These are phyloP conservation scores for Agrotis puta DNA, from an alignment of 2,888 invertebrate species.

Conservation along the genomic window DNA sequence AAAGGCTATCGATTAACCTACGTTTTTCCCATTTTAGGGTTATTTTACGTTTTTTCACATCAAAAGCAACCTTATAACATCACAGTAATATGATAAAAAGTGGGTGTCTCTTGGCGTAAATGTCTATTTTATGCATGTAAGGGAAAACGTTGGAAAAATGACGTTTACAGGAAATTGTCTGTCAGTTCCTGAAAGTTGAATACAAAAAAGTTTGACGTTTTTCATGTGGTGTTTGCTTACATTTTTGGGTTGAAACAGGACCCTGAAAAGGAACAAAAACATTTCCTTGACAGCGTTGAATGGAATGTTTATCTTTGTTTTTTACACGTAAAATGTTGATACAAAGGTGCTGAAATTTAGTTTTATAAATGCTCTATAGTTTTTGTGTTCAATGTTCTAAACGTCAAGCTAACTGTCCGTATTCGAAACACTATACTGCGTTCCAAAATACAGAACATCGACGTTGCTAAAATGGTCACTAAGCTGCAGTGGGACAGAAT, in stretches of 20 bases:
- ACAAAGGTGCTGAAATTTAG: not conserved
- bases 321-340: not conserved
- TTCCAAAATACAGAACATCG: too few species aligned
- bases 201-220: conserved; percentile 32
- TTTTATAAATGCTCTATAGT: not conserved
- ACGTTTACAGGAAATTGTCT: conserved; percentile 55
- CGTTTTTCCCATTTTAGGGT: conserved; percentile 59
- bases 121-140: conserved; percentile 27
- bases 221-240: conserved; percentile 19
- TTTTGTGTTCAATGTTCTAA: too few species aligned
- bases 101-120: conserved; percentile 20
- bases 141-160: conserved; percentile 31
- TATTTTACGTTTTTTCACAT: conserved; percentile 47
- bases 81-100: conserved; percentile 37
- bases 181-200: conserved; percentile 41
- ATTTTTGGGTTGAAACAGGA: not conserved
- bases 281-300: not conserved
- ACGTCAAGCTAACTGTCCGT: too few species aligned
- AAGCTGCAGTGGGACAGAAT: too few species aligned
- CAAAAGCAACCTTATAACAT: conserved; percentile 38
- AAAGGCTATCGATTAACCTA: conserved; percentile 62
- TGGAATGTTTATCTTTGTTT: not conserved
- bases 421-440: too few species aligned
- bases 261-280: not conserved
- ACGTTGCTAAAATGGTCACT: too few species aligned